Evolutionary conservation across 2,113 vertebrate genomes (phyloP).

Genomic region (Onychostoma macrolepis): DNA sequence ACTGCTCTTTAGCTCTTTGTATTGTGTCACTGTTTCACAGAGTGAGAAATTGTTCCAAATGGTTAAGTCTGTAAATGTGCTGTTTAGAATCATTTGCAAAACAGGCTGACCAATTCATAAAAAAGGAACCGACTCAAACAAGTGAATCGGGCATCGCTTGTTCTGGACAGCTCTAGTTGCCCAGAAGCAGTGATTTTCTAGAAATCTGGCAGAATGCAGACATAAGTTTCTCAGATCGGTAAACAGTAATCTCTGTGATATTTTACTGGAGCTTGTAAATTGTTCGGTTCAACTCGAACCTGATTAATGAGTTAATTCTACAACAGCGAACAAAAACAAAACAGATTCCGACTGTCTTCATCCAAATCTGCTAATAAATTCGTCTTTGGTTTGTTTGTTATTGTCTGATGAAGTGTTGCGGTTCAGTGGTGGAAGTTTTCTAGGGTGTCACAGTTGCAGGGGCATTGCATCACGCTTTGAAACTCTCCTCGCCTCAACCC

Average conservation of each 20-base stretch:
- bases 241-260: background rate
- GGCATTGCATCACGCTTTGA: conserved; percentile 51
- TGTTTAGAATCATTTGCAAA: background rate
- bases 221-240: background rate
- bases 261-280: background rate
- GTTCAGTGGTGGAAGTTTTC: conserved; percentile 22
- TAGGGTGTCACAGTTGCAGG: conserved; percentile 39
- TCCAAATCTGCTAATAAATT: conserved; percentile 17
- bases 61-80: background rate
- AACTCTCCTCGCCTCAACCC: conserved; percentile 53
- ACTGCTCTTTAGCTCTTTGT: too few species aligned
- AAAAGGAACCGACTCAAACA: too few species aligned
- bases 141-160: too few species aligned
- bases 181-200: background rate
- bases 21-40: background rate
- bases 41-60: background rate
- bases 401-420: conserved; percentile 20
- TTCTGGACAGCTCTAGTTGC: background rate
- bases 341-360: background rate
- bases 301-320: background rate
- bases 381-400: background rate
- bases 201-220: background rate
- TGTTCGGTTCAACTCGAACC: background rate
- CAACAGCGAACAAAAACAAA: background rate
- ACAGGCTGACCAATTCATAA: too few species aligned